Base-by-base conservation (phyloP, 2,888 invertebrate species). In the Mayetiola destructor region DNA sequence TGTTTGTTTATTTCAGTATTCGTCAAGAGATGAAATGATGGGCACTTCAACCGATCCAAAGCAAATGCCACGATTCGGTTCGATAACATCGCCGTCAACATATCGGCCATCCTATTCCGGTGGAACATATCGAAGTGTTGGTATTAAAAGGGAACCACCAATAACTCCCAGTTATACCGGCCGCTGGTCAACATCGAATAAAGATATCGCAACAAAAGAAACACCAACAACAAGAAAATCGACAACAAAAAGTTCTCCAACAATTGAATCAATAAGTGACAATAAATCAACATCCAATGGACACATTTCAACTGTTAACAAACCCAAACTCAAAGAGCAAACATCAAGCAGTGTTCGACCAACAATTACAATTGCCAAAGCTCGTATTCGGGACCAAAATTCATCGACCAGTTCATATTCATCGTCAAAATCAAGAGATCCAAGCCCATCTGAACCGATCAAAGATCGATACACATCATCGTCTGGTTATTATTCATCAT, bases 101-200 rank as follows among this genome's bases (percentile, higher is more conserved):
- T 73, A 68, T 59, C 65, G 73, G 35, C 73, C 73, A 2, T 71
- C 72, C 0, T 73, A 71, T 57, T 71, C 72, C 0, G 70, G 71
- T 1, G 73, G 73, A 10, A 72, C 72, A 0, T 73, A 73, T 60
- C 69, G 72, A 29, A 62, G 62, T 57, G 56, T 60, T 29, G 56
- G 56, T 10, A 63, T 71, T 1, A 72, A 72, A 59, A 66, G 71
- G 6, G 72, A 72, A 9, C 64, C 59, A 55, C 54, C 61, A 48
- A 5, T 64, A 64, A 12, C 32, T 4, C 63, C 66, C 56, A 40
- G 12, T 56, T 71, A 70, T 56, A 65, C 65, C 4, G 71, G 69
- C 60, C 70, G 70, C 32, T 71, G 70, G 60, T 61, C 64, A 35
- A 56, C 64, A 2, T 61, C 66, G 1, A 61, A 20, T 35, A 59